phyloP scores from a whole-genome alignment of 1,140 invertebrate species.

The Drosophila biarmipes region DNA sequence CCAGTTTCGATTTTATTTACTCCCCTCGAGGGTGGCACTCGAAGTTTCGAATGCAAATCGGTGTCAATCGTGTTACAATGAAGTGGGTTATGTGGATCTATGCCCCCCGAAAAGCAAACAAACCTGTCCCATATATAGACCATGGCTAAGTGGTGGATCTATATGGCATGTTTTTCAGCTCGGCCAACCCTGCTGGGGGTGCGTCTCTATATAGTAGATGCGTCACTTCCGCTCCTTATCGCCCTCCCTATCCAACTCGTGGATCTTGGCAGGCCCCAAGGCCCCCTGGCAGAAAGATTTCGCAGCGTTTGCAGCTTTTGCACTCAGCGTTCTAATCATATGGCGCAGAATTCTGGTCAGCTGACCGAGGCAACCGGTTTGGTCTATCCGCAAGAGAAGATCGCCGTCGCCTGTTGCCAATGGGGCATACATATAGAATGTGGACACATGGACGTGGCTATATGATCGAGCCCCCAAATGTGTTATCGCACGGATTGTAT shows the following conservation, averaged over 20 bases:
- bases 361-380: conserved; percentile 60
- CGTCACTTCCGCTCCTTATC: conserved; percentile 50
- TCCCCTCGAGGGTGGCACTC: conserved; percentile 23
- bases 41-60: conserved; percentile 48
- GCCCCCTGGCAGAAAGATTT: conserved; percentile 28
- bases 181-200: conserved; percentile 34
- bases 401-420: conserved; percentile 62
- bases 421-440: conserved; percentile 31
- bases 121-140: neutral
- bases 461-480: conserved; percentile 74
- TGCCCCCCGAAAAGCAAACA: conserved; percentile 7
- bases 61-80: conserved; percentile 41
- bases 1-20: conserved; percentile 22
- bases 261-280: conserved; percentile 33
- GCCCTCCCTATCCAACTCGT: conserved; percentile 27
- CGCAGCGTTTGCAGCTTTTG: conserved; percentile 18
- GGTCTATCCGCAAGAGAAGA: conserved; percentile 31
- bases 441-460: conserved; percentile 53
- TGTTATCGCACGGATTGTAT: conserved; percentile 71
- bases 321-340: conserved; percentile 63
- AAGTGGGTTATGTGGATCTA: conserved; percentile 33
- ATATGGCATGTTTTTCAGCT: conserved; percentile 12
- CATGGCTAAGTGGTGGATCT: neutral
- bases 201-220: conserved; percentile 7
- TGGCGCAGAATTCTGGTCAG: conserved; percentile 64